A percentile compares a stretch with the other conserved stretches of the same genome.
Conservation (phyloP, 2,113 vertebrate species). For the Thermophis baileyi region DNA sequence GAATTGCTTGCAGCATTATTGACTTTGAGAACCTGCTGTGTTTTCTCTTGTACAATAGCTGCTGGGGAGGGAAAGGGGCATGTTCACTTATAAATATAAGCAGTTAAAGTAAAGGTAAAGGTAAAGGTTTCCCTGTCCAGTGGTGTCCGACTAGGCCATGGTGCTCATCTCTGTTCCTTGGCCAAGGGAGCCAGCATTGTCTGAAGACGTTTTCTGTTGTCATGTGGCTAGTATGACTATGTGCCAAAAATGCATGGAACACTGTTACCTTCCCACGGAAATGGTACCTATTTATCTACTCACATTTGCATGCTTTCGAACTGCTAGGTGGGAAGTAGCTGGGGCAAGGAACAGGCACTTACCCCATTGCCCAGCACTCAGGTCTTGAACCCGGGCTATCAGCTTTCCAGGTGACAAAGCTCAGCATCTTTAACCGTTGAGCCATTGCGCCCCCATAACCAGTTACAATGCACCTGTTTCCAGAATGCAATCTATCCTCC, state of each 20-base stretch:
- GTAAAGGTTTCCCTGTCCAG: neutral
- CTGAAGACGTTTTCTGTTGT: neutral
- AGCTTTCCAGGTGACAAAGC: neutral
- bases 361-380: neutral
- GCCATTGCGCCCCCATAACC: neutral
- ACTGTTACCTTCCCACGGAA: neutral
- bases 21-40: neutral
- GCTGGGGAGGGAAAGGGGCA: neutral
- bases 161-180: neutral
- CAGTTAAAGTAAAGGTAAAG: neutral
- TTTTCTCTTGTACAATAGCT: neutral
- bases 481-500: neutral
- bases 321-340: neutral
- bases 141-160: too few species aligned
- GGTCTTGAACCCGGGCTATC: neutral
- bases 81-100: neutral
- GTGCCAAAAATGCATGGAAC: neutral
- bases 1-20: neutral
- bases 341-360: neutral
- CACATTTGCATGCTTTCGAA: neutral
- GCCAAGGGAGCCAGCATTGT: neutral
- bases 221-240: neutral
- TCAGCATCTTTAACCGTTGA: neutral
- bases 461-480: neutral
- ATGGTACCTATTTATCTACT: neutral